Evolutionary conservation across 2,113 vertebrate species (phyloP).

Genomic region (Uria aalge): DNA sequence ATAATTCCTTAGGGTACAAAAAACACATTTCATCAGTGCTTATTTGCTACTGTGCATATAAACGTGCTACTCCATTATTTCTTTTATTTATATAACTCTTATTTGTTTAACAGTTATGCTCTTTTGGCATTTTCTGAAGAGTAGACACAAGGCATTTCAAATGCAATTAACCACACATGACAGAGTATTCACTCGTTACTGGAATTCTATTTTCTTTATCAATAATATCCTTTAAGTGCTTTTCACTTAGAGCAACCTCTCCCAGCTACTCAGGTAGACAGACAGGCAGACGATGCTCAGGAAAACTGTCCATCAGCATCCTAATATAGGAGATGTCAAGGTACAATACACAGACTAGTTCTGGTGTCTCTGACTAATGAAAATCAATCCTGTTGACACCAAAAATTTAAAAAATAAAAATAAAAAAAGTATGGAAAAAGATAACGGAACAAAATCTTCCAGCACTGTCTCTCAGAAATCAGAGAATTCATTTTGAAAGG

Average conservation of each 20-base stretch:
- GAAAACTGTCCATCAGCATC: background rate
- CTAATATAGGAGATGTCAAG: background rate
- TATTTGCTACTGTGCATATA: background rate
- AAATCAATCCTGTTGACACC: background rate
- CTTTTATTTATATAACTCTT: background rate
- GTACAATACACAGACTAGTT: background rate
- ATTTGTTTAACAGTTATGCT: background rate
- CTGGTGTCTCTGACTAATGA: background rate
- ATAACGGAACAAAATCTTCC: background rate
- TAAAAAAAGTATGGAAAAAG: background rate
- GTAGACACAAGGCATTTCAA: background rate
- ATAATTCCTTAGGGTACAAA: background rate
- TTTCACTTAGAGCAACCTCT: background rate
- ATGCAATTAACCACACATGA: background rate
- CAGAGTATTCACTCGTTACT: background rate
- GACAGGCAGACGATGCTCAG: background rate
- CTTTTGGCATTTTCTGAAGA: background rate
- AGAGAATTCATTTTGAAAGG: background rate
- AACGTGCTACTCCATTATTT: background rate
- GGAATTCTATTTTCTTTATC: background rate
- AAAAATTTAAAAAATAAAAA: background rate
- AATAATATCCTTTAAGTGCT: constrained; percentile 10
- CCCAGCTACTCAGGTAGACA: background rate
- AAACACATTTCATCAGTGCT: background rate
- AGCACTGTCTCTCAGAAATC: background rate